These are phyloP conservation scores for Blomia tropicalis DNA, from an alignment of 2,888 invertebrate genomes.

Conservation along the genomic window DNA sequence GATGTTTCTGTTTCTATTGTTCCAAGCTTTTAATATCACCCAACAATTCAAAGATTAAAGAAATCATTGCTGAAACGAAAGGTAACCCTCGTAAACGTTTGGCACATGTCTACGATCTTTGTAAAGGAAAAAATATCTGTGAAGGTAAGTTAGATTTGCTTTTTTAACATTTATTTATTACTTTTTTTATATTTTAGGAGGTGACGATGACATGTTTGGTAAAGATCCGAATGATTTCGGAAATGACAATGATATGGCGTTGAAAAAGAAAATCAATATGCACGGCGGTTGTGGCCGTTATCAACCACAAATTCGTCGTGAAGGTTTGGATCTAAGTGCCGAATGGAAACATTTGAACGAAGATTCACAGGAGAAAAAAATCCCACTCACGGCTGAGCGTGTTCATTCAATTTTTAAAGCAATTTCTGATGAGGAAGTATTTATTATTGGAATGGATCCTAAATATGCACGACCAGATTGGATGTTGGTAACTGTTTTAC, in stretches of 20 bases:
- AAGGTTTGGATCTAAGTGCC: conserved; percentile 79
- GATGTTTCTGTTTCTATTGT: conserved; percentile 98
- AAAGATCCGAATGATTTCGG: conserved; percentile 26
- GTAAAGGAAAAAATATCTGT: conserved; percentile 93
- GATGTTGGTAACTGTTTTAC: conserved; percentile 95
- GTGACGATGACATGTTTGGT: conserved; percentile 73
- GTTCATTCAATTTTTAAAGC: conserved; percentile 93
- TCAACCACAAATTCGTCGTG: conserved; percentile 76
- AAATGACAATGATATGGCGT: neutral
- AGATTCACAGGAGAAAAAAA: conserved; percentile 93
- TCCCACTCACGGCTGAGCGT: conserved; percentile 76
- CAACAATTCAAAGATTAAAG: conserved; percentile 76
- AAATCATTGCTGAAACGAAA: conserved; percentile 85
- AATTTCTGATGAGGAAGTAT: conserved; percentile 89
- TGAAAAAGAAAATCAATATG: conserved; percentile 43
- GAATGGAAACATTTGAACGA: conserved; percentile 99
- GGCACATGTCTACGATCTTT: conserved; percentile 88
- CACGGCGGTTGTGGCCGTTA: conserved; percentile 97
- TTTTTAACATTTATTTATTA: neutral
- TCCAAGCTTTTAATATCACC: conserved; percentile 89
- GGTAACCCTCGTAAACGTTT: conserved; percentile 86
- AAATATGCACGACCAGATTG: conserved; percentile 95
- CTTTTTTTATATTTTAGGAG: conserved; percentile 35
- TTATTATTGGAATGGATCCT: conserved; percentile 85
- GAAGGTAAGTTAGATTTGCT: conserved; percentile 47